Percentiles rank a stretch among this genome's conserved stretches.
These are phyloP conservation scores for Dermochelys coriacea DNA, from an alignment of 2,797 vertebrate species.

Conservation along the genomic window DNA sequence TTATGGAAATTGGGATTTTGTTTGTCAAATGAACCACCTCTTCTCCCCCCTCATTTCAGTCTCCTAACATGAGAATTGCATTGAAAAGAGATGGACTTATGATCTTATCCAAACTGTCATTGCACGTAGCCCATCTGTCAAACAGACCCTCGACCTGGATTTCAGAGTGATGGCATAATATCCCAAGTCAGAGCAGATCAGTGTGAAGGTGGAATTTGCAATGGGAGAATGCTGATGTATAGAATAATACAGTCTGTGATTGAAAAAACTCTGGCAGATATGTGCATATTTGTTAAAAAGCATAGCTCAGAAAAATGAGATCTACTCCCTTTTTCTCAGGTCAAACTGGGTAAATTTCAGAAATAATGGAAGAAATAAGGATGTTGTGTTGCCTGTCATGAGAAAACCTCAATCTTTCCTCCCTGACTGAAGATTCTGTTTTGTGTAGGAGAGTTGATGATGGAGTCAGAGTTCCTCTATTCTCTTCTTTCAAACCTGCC, in stretches of 20 bases:
- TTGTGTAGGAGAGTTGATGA: not conserved
- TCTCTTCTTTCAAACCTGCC: fast-evolving
- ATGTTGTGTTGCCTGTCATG: not conserved
- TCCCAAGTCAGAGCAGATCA: not conserved
- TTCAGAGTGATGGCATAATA: not conserved
- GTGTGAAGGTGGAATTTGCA: conserved; percentile 14
- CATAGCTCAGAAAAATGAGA: not conserved
- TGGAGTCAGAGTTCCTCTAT: not conserved
- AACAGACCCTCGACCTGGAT: not conserved
- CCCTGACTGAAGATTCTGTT: not conserved
- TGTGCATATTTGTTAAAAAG: not conserved
- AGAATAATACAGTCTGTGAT: not conserved
- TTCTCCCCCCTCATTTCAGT: no score
- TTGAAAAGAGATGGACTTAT: not conserved
- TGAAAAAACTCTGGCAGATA: not conserved
- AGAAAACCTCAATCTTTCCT: not conserved
- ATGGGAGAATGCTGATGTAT: not conserved
- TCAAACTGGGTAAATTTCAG: conserved; percentile 24
- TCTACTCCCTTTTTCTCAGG: conserved; percentile 6
- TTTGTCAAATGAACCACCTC: conserved; percentile 6
- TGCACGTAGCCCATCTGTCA: not conserved
- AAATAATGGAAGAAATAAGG: not conserved
- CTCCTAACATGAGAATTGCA: not conserved
- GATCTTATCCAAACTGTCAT: conserved; percentile 35
- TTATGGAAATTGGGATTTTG: conserved; percentile 2